These are phyloP conservation scores for Colius striatus DNA, from an alignment of 2,113 vertebrate genomes.

Conservation along the genomic window DNA sequence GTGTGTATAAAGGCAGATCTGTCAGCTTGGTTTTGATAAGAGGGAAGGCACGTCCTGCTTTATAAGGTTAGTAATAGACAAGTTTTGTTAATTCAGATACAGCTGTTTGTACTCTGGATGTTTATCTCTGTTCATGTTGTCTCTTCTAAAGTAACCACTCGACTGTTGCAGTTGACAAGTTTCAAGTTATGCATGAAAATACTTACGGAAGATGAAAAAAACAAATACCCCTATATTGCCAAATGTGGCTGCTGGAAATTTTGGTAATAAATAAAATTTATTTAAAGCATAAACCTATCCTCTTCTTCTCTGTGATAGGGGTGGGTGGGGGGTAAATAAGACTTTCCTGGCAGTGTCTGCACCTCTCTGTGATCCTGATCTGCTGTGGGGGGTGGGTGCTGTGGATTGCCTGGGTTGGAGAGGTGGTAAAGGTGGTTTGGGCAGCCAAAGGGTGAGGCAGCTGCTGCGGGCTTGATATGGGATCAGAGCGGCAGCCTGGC, in stretches of 20 bases:
- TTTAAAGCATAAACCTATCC: slow-evolving; percentile 58
- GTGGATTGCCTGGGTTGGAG: not conserved
- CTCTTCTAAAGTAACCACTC: slow-evolving; percentile 51
- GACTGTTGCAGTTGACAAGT: slow-evolving; percentile 59
- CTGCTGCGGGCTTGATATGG: rapidly evolving
- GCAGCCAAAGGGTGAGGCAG: not conserved
- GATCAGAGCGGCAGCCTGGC: too few relatives aligned
- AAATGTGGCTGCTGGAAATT: slow-evolving; percentile 61
- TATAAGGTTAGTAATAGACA: slow-evolving; percentile 74
- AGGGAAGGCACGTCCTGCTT: slow-evolving; percentile 74
- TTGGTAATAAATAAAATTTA: slow-evolving; percentile 71
- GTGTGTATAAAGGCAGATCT: slow-evolving; percentile 68
- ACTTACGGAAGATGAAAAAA: not conserved
- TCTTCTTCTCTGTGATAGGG: not conserved
- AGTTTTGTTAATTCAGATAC: slow-evolving; percentile 68
- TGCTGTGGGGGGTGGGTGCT: too few relatives aligned
- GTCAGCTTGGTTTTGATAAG: slow-evolving; percentile 70
- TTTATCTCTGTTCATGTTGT: slow-evolving; percentile 68
- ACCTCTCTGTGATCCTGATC: too few relatives aligned
- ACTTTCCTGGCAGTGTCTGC: too few relatives aligned
- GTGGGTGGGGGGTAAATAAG: rapidly evolving
- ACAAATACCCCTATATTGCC: not conserved
- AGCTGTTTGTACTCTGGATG: slow-evolving; percentile 66
- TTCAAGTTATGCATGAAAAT: slow-evolving; percentile 62
- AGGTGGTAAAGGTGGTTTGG: not conserved